phyloP scores from a whole-genome alignment of 2,888 invertebrate genomes.

The Pseudococcus longispinus region DNA sequence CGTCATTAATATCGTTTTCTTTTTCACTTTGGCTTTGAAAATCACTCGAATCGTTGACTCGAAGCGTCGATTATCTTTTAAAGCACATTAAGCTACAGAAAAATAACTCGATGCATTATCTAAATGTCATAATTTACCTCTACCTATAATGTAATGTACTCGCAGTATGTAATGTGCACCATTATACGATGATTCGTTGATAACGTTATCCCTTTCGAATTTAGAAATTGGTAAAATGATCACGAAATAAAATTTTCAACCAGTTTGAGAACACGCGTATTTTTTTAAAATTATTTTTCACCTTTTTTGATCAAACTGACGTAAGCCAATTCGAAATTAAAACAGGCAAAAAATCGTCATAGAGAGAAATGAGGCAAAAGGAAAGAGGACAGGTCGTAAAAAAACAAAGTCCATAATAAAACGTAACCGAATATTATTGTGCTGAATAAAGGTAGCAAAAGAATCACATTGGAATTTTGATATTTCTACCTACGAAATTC shows the following conservation, averaged over 20 bases:
- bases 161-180: not conserved
- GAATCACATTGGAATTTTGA: not conserved
- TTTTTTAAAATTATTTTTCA: no score
- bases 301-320: no score
- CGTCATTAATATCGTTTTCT: not conserved
- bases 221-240: not conserved
- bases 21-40: not conserved
- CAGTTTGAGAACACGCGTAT: no score
- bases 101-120: not conserved
- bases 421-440: not conserved
- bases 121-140: not conserved
- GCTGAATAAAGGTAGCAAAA: not conserved
- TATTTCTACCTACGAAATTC: not conserved
- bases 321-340: no score
- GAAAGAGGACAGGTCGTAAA: not conserved
- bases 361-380: not conserved
- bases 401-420: not conserved
- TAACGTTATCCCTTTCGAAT: not conserved
- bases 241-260: no score
- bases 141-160: no score
- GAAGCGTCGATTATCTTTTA: not conserved
- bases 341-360: not conserved
- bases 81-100: not conserved
- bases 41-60: not conserved
- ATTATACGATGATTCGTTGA: not conserved